Evolutionary conservation across 2,888 invertebrate genomes (phyloP).

Genomic region (Hoplodrina ambigua): DNA sequence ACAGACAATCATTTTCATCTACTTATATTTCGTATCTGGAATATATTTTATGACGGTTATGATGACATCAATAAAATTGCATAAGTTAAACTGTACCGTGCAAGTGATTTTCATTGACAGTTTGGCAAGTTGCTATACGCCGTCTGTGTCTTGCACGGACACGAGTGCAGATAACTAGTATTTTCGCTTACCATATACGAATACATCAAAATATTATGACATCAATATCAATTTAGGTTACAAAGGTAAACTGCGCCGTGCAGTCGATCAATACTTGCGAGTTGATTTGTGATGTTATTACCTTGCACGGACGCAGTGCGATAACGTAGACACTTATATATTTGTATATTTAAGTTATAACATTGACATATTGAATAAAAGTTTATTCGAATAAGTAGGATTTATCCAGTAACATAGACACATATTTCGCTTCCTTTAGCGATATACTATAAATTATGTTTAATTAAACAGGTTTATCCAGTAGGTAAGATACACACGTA

Average conservation of each 20-base stretch:
- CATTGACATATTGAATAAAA: background rate
- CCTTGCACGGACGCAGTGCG: slow-evolving; percentile 1
- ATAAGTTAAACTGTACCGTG: background rate
- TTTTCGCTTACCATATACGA: background rate
- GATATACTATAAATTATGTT: too few species aligned
- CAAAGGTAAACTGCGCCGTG: background rate
- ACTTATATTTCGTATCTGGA: slow-evolving; percentile 1
- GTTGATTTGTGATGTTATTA: background rate
- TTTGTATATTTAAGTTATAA: background rate
- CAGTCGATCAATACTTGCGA: background rate
- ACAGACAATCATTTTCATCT: slow-evolving; percentile 1
- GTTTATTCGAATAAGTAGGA: background rate
- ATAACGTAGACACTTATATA: slow-evolving; percentile 25
- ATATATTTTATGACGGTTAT: slow-evolving; percentile 3
- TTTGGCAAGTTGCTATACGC: background rate
- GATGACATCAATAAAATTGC: slow-evolving; percentile 5
- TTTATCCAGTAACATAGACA: background rate
- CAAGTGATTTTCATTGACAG: background rate
- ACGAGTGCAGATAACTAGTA: background rate
- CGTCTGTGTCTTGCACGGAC: background rate
- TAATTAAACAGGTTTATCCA: too few species aligned
- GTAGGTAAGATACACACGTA: background rate
- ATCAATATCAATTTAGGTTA: background rate
- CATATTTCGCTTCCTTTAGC: background rate
- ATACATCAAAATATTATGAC: background rate